Conservation (phyloP, 2,113 vertebrate genomes). For the Callionymus lyra region DNA sequence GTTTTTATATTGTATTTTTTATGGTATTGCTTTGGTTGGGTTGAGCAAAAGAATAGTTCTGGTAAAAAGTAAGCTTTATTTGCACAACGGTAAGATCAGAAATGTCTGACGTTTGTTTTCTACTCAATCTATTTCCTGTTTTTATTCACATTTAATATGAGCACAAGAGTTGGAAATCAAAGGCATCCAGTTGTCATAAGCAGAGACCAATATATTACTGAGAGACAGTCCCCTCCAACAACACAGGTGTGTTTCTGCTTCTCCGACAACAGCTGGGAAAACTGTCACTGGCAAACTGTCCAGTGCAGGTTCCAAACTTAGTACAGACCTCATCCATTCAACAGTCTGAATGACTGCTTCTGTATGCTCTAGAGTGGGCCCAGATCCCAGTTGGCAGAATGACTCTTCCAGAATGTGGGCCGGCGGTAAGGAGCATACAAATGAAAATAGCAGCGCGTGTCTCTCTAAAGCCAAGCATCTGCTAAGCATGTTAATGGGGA, state of each 20-base stretch:
- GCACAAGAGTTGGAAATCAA: too few species aligned
- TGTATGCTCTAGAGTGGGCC: conserved; percentile 42
- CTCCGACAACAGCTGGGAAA: conserved; percentile 10
- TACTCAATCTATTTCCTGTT: too few species aligned
- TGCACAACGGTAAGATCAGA: too few species aligned
- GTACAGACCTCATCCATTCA: conserved; percentile 6
- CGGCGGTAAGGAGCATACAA: conserved; percentile 36
- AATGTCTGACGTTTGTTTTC: too few species aligned
- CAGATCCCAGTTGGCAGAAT: conserved; percentile 49
- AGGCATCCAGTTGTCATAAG: too few species aligned
- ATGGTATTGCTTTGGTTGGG: too few species aligned
- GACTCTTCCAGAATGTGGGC: conserved; percentile 49
- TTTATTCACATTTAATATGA: too few species aligned
- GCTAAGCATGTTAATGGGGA: conserved; percentile 68
- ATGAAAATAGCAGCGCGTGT: conserved; percentile 47
- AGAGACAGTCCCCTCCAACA: not conserved
- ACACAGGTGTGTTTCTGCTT: conserved; percentile 16
- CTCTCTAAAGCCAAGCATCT: conserved; percentile 58
- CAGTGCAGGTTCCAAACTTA: conserved; percentile 2
- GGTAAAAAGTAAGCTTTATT: too few species aligned
- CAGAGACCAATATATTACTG: not conserved
- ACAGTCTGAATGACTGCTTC: conserved; percentile 44
- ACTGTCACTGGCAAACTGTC: conserved; percentile 7
- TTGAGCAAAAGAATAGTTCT: too few species aligned
- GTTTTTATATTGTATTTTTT: too few species aligned